Conservation (phyloP, 2,113 vertebrate genomes). For the Gallinago media region DNA sequence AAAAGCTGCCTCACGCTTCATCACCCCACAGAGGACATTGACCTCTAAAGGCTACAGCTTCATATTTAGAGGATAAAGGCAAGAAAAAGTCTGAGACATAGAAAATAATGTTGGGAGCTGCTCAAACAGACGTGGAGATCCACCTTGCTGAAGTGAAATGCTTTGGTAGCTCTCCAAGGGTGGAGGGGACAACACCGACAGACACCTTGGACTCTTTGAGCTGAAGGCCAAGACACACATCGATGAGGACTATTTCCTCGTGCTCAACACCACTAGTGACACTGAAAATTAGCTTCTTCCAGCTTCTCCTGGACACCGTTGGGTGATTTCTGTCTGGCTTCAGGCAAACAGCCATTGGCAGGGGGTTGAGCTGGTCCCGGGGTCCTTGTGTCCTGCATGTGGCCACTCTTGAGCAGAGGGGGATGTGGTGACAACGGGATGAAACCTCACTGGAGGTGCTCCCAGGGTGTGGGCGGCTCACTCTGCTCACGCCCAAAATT, state of each 20-base stretch:
- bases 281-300: not conserved
- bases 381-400: not conserved
- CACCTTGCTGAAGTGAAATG: not conserved
- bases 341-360: not conserved
- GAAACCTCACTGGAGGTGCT: not conserved
- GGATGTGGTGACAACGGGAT: not conserved
- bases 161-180: not conserved
- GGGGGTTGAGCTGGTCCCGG: not conserved
- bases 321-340: not conserved
- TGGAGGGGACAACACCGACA: not conserved
- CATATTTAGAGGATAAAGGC: not conserved
- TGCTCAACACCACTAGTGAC: not conserved
- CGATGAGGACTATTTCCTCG: accelerated
- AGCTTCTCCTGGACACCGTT: not conserved
- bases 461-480: accelerated
- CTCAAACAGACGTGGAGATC: accelerated
- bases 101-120: accelerated
- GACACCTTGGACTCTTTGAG: not conserved
- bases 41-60: not conserved
- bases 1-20: not conserved
- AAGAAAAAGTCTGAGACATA: not conserved
- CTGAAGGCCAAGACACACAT: not conserved
- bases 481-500: accelerated
- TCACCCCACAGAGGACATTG: not conserved
- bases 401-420: not conserved